A percentile compares a stretch with the other conserved stretches of the same genome.
phyloP scores from a whole-genome alignment of 1,140 invertebrate genomes.

The Heliothis subflexa region DNA sequence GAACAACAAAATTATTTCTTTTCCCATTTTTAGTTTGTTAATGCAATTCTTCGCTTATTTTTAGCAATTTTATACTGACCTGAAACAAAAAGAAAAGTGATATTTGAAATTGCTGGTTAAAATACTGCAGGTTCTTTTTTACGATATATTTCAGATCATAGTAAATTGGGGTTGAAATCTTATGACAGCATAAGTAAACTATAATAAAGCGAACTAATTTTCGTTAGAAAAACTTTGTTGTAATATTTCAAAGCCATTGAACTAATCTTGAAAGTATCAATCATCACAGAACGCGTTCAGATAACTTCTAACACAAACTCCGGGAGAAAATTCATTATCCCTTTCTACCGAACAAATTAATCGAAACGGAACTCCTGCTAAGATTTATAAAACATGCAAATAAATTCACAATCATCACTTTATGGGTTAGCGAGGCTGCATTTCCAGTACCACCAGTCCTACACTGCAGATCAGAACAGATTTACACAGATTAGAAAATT shows the following conservation, averaged over 20 bases:
- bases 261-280: slow-evolving; percentile 3
- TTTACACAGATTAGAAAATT: slow-evolving; percentile 48
- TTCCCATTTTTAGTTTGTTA: slow-evolving; percentile 32
- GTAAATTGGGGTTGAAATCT: too few species aligned
- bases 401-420: slow-evolving; percentile 34
- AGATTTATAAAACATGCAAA: slow-evolving; percentile 38
- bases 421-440: slow-evolving; percentile 26
- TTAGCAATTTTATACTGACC: slow-evolving; percentile 52
- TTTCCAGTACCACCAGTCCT: neutral
- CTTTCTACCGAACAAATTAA: slow-evolving; percentile 11
- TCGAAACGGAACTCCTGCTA: neutral
- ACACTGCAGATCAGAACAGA: neutral
- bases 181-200: too few species aligned
- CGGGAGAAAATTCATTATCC: slow-evolving; percentile 28
- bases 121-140: too few species aligned
- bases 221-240: neutral
- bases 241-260: neutral
- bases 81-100: slow-evolving; percentile 55
- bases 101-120: too few species aligned
- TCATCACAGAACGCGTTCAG: neutral
- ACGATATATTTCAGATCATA: too few species aligned
- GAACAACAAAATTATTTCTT: slow-evolving; percentile 12
- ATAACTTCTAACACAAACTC: slow-evolving; percentile 4
- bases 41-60: slow-evolving; percentile 19
- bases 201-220: too few species aligned